Evolutionary conservation across 2,888 invertebrate genomes (phyloP).

Genomic region (Leptinotarsa juncta): DNA sequence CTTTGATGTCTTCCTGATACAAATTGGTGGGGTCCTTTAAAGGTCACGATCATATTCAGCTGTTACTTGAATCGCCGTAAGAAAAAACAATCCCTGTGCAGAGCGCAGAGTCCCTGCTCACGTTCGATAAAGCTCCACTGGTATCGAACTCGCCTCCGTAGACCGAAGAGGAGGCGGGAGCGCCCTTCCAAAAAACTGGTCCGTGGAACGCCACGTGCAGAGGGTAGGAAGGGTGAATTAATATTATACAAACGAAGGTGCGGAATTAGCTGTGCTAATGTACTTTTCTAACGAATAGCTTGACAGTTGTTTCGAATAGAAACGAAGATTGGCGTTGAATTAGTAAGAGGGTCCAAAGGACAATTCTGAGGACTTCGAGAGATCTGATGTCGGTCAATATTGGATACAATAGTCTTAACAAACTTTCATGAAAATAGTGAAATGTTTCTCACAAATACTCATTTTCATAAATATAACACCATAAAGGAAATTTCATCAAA

Average conservation of each 20-base stretch:
- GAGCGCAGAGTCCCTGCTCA: background rate
- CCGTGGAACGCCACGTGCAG: background rate
- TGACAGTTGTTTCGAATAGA: background rate
- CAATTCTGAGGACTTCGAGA: no score
- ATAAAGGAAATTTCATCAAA: no score
- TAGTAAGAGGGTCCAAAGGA: background rate
- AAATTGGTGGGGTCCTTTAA: no score
- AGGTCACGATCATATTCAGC: no score
- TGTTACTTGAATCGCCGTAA: no score
- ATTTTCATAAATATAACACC: no score
- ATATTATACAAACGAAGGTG: background rate
- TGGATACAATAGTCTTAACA: no score
- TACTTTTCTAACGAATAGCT: background rate
- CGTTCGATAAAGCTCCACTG: slow-evolving; percentile 10
- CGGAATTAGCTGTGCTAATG: background rate
- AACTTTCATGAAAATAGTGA: no score
- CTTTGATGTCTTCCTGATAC: no score
- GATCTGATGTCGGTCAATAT: no score
- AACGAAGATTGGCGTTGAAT: background rate
- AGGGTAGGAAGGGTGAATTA: background rate
- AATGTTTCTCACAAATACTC: no score
- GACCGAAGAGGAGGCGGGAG: background rate
- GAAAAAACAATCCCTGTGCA: background rate
- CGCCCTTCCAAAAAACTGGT: slow-evolving; percentile 10
- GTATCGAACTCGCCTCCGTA: slow-evolving; percentile 11